Evolutionary conservation across 2,113 vertebrate genomes (phyloP), one percentile per base, ranked within the genome.

Genomic region (Gnathonemus echidnorhynchus): DNA sequence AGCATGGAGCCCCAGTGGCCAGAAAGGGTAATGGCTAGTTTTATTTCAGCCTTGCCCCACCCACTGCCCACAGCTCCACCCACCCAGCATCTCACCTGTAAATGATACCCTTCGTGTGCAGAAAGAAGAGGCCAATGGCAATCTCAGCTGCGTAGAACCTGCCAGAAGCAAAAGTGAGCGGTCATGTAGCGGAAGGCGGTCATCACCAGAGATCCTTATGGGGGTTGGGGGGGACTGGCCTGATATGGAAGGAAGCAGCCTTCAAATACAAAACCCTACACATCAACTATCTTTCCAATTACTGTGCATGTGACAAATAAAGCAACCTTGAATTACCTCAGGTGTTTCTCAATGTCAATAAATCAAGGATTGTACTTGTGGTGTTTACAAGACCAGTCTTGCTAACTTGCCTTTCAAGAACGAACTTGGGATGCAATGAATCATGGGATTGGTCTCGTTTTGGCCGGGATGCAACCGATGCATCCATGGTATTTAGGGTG

Each of bases 111-210:
- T 97, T 97, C 92, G 94, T 93, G 91, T 98, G 97, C 58, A 98
- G 93, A 93, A 97, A 98, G 93, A 98, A 97, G 11, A 98, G 95
- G 56, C 97, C 97, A 0, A 98, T 95, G 92, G 97, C 97, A 3
- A 98, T 98, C 93, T 97, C 97, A 86, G 97, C 97, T 5, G 97
- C 96, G 0, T 98, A 98, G 94, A 98, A 98, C 46, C 97, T 93
- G 89, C 89, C 39, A 83, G 53, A 89, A 90, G 42, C 58, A 90
- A 85, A 91, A 49, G 87, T 13, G 89, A 45, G 90, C 42, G 53
- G 45, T 53, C 3, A 56, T 21, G 39, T 19, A 11, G 39, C 10
- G 11, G 19, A 77, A 35, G 70, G 84, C 9, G 46, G 42, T 45
- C 84, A 86, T 50, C 48, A 49, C 42, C n/a, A 49, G 19, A 11